phyloP scores from a whole-genome alignment of 2,113 vertebrate species.

The Casuarius casuarius region DNA sequence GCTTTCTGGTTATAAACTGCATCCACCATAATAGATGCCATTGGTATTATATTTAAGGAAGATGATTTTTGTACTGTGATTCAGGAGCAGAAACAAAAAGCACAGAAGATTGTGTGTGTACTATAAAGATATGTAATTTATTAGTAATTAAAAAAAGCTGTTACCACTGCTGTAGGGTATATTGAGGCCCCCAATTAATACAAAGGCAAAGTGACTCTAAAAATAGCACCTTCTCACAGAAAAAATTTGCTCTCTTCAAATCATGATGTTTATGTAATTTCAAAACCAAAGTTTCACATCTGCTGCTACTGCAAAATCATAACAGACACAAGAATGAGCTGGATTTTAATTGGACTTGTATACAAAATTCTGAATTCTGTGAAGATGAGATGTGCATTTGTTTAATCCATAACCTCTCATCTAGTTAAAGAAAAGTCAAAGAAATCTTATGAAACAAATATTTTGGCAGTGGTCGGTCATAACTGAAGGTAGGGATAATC shows the following conservation, averaged over 20 bases:
- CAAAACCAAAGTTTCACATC: background rate
- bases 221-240: background rate
- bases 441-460: background rate
- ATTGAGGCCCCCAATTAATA: background rate
- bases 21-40: background rate
- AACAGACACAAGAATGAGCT: background rate
- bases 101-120: background rate
- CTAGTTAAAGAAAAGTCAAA: background rate
- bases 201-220: background rate
- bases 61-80: background rate
- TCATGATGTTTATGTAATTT: background rate
- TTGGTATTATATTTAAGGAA: background rate
- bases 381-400: background rate
- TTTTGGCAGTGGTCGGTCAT: background rate
- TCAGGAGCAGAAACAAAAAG: background rate
- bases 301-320: background rate
- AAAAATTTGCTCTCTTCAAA: background rate
- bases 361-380: background rate
- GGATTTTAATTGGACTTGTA: background rate
- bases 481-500: background rate
- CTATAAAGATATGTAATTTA: background rate
- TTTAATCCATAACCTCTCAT: background rate
- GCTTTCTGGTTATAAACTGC: background rate
- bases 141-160: background rate
- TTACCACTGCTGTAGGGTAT: background rate